phyloP scores from a whole-genome alignment of 2,113 vertebrate genomes.

The Ariopsis seemanni region DNA sequence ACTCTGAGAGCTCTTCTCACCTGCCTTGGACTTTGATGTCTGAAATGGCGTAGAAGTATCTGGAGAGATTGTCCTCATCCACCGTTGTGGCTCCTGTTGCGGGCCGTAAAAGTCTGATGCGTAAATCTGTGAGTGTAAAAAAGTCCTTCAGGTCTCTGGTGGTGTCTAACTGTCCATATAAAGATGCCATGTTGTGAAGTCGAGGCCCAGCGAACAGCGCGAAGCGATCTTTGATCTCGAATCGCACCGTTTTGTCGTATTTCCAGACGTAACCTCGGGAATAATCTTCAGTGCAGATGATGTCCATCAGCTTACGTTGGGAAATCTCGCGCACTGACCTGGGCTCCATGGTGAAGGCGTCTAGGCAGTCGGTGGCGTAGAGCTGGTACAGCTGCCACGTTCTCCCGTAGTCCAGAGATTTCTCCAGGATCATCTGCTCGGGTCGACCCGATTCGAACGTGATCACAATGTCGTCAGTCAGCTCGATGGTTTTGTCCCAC shows the following conservation, averaged over 20 bases:
- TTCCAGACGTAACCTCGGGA: conserved; percentile 93
- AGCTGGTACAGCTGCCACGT: conserved; percentile 98
- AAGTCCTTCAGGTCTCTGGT: conserved; percentile 98
- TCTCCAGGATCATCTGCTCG: conserved; percentile 97
- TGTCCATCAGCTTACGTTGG: conserved; percentile 90
- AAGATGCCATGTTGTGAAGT: conserved; percentile 96
- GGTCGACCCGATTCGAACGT: conserved; percentile 96
- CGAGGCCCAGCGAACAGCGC: conserved; percentile 94
- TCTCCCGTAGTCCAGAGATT: conserved; percentile 92
- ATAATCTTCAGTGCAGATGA: conserved; percentile 99
- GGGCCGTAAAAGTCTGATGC: conserved; percentile 88
- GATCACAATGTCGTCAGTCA: conserved; percentile 95
- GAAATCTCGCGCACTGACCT: conserved; percentile 92
- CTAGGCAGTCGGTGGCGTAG: conserved; percentile 95
- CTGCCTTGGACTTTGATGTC: conserved; percentile 97
- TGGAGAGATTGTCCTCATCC: conserved; percentile 88
- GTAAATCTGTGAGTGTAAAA: conserved; percentile 96
- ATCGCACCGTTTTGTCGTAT: conserved; percentile 95
- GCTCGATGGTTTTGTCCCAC: conserved; percentile 98
- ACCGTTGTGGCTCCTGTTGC: conserved; percentile 94
- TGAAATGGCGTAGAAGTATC: conserved; percentile 98
- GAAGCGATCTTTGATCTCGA: conserved; percentile 98
- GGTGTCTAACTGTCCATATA: conserved; percentile 96
- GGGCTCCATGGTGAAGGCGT: conserved; percentile 97
- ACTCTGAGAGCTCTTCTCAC: conserved; percentile 72